Evolutionary conservation across 2,113 vertebrate genomes (phyloP).

Genomic region (Misgurnus mizolepis): DNA sequence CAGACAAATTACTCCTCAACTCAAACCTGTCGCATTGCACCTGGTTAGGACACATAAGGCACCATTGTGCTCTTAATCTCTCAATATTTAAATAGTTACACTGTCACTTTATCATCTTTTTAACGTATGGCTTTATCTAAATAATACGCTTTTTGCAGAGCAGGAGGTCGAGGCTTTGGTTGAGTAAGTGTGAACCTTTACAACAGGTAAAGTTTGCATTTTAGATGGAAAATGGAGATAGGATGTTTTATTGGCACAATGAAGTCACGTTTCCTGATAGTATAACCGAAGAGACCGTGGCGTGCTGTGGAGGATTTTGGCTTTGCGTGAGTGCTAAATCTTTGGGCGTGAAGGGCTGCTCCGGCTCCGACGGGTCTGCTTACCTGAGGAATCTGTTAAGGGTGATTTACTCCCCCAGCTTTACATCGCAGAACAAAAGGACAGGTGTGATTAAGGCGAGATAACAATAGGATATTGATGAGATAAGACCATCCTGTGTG

Average conservation of each 20-base stretch:
- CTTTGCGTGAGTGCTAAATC: conserved; percentile 8
- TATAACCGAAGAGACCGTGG: not conserved
- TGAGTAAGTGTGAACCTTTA: conserved; percentile 12
- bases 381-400: conserved; percentile 25
- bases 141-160: not conserved
- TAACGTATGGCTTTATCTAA: conserved; percentile 32
- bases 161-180: not conserved
- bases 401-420: conserved; percentile 28
- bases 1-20: not conserved
- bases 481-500: conserved; percentile 31
- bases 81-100: conserved; percentile 21
- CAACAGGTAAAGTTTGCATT: conserved; percentile 39
- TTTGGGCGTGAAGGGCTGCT: conserved; percentile 27
- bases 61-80: conserved; percentile 21
- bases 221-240: conserved; percentile 24
- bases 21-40: conserved; percentile 2
- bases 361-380: conserved; percentile 33
- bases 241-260: conserved; percentile 21
- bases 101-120: conserved; percentile 29
- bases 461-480: conserved; percentile 20
- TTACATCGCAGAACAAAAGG: conserved; percentile 31
- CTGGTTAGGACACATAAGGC: conserved; percentile 22
- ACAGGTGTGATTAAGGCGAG: conserved; percentile 36
- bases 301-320: conserved; percentile 2
- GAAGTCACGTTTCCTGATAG: conserved; percentile 6